Percentiles rank a stretch among this genome's conserved stretches.
These are phyloP conservation scores for Linurgus olivaceus DNA, from an alignment of 2,797 vertebrate species.

Conservation along the genomic window DNA sequence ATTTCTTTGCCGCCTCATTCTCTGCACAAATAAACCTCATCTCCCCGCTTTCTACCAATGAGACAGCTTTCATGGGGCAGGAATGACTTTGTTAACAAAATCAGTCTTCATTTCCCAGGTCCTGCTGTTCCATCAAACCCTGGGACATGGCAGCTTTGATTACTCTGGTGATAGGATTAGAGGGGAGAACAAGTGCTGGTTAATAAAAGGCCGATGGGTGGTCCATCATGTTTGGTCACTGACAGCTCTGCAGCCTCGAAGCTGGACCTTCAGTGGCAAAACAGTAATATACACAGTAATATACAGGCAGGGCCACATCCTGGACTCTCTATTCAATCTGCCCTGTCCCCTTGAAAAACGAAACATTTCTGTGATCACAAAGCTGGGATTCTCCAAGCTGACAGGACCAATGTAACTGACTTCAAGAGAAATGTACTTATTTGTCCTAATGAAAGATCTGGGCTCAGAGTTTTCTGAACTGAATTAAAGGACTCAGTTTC, in stretches of 20 bases:
- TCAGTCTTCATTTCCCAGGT: slow-evolving; percentile 69
- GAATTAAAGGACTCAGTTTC: not conserved
- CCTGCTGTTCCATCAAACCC: slow-evolving; percentile 58
- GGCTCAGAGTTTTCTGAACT: not conserved
- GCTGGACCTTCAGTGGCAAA: slow-evolving; percentile 16
- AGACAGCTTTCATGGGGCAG: slow-evolving; percentile 51
- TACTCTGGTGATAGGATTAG: slow-evolving; percentile 67
- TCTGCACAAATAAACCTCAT: slow-evolving; percentile 67
- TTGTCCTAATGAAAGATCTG: not conserved
- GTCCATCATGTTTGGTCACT: slow-evolving; percentile 51
- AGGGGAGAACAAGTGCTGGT: slow-evolving; percentile 62
- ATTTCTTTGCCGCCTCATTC: slow-evolving; percentile 53
- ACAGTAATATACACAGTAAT: not conserved
- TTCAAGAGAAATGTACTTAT: not conserved
- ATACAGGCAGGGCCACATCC: not conserved
- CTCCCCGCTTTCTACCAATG: slow-evolving; percentile 39
- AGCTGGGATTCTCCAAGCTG: not conserved
- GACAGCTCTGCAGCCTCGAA: slow-evolving; percentile 30
- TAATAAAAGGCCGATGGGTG: slow-evolving; percentile 70
- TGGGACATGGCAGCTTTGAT: slow-evolving; percentile 57
- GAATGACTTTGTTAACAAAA: slow-evolving; percentile 71
- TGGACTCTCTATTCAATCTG: not conserved
- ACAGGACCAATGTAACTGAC: not conserved
- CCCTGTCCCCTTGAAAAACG: not conserved
- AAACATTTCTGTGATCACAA: not conserved